These are phyloP conservation scores for Drosophila helvetica DNA, from an alignment of 2,888 invertebrate genomes.

Conservation along the genomic window DNA sequence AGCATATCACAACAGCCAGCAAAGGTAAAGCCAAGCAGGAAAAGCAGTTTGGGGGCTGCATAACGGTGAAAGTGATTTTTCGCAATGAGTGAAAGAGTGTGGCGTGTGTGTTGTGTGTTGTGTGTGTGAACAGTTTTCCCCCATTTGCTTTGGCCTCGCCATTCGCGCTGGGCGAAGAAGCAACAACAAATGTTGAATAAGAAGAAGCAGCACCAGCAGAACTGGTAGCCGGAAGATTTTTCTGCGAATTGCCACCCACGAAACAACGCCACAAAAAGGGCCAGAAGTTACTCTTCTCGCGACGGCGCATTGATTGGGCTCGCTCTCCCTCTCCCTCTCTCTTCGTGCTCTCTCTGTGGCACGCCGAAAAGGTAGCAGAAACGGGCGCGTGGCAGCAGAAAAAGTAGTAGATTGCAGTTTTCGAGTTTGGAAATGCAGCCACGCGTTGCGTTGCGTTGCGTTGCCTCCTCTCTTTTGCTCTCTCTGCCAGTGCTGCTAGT, in stretches of 20 bases:
- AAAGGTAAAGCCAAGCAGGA: constrained; percentile 41
- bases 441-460: constrained; percentile 3
- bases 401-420: constrained; percentile 39
- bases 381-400: constrained; percentile 42
- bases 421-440: constrained; percentile 16
- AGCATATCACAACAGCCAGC: constrained; percentile 10
- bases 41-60: constrained; percentile 47
- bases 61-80: constrained; percentile 66
- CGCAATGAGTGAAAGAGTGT: constrained; percentile 2
- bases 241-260: constrained; percentile 62
- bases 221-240: constrained; percentile 68
- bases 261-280: constrained; percentile 71
- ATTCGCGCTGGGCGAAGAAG: constrained; percentile 10
- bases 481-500: not conserved
- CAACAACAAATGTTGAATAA: constrained; percentile 51
- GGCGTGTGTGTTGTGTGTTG: not conserved
- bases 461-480: constrained; percentile 3
- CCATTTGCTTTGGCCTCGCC: not conserved
- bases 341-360: not conserved
- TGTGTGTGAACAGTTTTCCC: not conserved
- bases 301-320: constrained; percentile 13
- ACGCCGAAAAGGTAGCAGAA: constrained; percentile 10
- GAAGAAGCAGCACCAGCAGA: constrained; percentile 25
- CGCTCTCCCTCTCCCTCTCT: not conserved
- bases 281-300: constrained; percentile 64